A percentile compares a stretch with the other conserved stretches of the same genome.
Conservation (phyloP, 2,113 vertebrate species). For the Turnix velox region DNA sequence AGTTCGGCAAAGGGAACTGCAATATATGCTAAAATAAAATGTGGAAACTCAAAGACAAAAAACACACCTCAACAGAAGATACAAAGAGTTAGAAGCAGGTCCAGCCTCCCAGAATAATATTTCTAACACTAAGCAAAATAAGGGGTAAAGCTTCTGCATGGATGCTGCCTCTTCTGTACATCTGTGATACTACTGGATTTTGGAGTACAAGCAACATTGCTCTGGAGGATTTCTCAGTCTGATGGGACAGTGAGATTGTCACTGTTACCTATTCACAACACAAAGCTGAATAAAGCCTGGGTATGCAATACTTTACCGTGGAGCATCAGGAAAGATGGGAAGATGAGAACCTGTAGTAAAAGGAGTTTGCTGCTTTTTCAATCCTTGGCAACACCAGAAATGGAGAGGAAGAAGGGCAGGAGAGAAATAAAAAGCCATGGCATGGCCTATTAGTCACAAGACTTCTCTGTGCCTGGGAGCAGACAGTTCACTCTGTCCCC, state of each 20-base stretch:
- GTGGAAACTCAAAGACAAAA: neutral
- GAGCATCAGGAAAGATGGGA: neutral
- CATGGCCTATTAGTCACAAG: slow-evolving; percentile 1
- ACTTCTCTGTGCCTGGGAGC: neutral
- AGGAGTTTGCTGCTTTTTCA: neutral
- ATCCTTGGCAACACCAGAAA: neutral
- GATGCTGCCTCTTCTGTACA: neutral
- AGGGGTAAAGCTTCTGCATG: neutral
- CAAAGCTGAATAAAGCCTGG: neutral
- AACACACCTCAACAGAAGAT: neutral
- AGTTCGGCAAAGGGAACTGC: neutral
- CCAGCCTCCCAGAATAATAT: neutral
- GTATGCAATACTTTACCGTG: neutral
- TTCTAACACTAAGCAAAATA: neutral
- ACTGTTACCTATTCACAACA: neutral
- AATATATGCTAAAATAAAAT: neutral
- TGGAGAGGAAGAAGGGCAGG: neutral
- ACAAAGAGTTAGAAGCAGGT: neutral
- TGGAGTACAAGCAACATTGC: neutral
- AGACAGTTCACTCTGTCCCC: neutral
- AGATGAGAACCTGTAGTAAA: neutral
- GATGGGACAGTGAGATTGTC: neutral
- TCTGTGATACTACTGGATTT: neutral
- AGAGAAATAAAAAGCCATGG: neutral
- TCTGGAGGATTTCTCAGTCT: neutral